Conservation (phyloP, 1,140 invertebrate genomes). For the Bactericera cockerelli region DNA sequence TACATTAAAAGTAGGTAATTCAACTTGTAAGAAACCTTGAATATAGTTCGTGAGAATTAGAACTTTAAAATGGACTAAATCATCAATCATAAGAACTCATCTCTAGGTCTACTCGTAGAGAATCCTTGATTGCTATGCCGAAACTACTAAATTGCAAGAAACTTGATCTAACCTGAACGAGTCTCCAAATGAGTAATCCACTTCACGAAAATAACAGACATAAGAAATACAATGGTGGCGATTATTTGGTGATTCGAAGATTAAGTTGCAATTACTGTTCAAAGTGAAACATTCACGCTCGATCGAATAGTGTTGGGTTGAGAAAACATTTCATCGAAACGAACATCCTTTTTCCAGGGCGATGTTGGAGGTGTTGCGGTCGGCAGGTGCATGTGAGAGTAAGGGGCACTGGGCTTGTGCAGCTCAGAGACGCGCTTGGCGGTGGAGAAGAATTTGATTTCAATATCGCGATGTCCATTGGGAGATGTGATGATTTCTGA, state of each 20-base stretch:
- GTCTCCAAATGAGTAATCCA: background rate
- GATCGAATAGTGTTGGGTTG: background rate
- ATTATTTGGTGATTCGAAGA: background rate
- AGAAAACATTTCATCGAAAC: background rate
- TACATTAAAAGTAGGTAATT: too few species aligned
- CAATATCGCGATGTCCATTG: slow-evolving; percentile 56
- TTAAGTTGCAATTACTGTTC: background rate
- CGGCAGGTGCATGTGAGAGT: slow-evolving; percentile 1
- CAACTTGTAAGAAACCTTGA: too few species aligned
- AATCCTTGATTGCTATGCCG: background rate
- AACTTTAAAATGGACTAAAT: background rate
- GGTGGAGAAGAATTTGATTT: slow-evolving; percentile 54
- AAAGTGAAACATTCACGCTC: slow-evolving; percentile 8
- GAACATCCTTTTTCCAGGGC: background rate
- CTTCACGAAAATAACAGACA: background rate
- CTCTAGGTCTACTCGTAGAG: slow-evolving; percentile 2
- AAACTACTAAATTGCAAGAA: background rate
- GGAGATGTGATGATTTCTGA: slow-evolving; percentile 60
- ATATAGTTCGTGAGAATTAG: background rate
- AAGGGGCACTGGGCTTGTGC: background rate
- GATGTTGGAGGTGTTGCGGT: slow-evolving; percentile 3
- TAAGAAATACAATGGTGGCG: background rate
- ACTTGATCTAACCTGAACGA: background rate
- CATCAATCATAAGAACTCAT: slow-evolving; percentile 9
- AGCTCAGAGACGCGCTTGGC: slow-evolving; percentile 16